These are phyloP conservation scores for Variabilichromis moorii DNA, from an alignment of 2,113 vertebrate species.

Conservation along the genomic window DNA sequence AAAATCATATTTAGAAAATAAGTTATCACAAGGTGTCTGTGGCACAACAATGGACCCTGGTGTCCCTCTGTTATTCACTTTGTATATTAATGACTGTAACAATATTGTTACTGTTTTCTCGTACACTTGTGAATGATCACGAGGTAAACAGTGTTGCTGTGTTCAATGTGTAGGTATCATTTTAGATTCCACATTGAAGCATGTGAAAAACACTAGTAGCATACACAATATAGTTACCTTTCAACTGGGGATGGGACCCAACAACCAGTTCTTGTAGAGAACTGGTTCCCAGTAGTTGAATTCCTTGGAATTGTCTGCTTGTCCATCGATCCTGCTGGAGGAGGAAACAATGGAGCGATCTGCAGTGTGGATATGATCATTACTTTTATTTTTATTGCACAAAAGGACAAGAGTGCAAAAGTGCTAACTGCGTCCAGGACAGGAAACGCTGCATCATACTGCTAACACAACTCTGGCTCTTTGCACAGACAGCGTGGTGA, in stretches of 20 bases:
- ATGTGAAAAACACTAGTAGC: not conserved
- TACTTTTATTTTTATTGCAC: not conserved
- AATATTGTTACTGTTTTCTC: not conserved
- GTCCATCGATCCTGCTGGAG: not conserved
- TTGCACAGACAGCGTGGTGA: not conserved
- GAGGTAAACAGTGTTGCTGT: not conserved
- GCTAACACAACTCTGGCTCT: not conserved
- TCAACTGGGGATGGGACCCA: not conserved
- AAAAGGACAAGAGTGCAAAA: not conserved
- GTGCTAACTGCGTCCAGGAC: not conserved
- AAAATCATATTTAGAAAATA: not conserved
- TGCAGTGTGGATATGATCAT: not conserved
- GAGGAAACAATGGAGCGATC: not conserved
- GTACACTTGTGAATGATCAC: not conserved
- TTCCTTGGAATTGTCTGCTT: not conserved
- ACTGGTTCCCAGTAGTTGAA: not conserved
- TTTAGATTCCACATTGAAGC: not conserved
- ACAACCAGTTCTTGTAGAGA: not conserved
- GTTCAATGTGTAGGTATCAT: not conserved
- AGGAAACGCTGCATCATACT: not conserved
- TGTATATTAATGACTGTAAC: not conserved
- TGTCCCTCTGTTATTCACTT: rapidly evolving
- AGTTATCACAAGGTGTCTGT: not conserved
- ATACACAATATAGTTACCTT: not conserved
- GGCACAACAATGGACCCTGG: not conserved